Evolutionary conservation across 1,140 invertebrate species (phyloP).

Genomic region (Sycophila sp.): DNA sequence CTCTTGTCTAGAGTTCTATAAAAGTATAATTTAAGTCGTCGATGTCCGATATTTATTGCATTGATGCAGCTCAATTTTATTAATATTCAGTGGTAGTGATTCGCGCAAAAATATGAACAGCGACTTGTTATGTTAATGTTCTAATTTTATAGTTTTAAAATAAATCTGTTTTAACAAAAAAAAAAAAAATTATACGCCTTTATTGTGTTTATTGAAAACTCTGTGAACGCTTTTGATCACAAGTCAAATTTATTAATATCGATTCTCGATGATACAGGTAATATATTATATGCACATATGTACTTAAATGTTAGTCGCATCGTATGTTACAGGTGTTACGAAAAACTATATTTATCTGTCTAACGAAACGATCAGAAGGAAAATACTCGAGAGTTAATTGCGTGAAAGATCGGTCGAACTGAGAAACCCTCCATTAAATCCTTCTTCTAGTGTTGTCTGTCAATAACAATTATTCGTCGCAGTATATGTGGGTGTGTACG

Average conservation of each 20-base stretch:
- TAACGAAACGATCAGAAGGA: constrained; percentile 11
- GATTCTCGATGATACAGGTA: constrained; percentile 42
- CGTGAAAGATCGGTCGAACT: not conserved
- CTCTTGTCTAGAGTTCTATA: not conserved
- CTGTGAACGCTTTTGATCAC: constrained; percentile 36
- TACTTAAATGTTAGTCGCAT: constrained; percentile 49
- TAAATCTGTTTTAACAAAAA: constrained; percentile 37
- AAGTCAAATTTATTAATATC: constrained; percentile 50
- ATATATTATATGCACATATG: constrained; percentile 43
- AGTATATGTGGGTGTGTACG: not conserved
- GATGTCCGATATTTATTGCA: constrained; percentile 31
- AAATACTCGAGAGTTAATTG: not conserved
- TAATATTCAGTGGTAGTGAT: not conserved
- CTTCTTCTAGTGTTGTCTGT: not conserved
- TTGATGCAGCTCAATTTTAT: not conserved
- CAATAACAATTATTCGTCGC: constrained; percentile 12
- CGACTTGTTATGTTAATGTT: constrained; percentile 17
- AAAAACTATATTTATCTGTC: constrained; percentile 31
- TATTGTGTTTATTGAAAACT: constrained; percentile 15
- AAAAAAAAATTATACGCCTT: not conserved
- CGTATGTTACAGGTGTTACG: constrained; percentile 46
- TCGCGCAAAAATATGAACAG: not conserved
- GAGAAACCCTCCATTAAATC: not conserved
- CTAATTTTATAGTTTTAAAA: constrained; percentile 31
- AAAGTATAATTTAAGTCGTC: constrained; percentile 23